phyloP scores from a whole-genome alignment of 2,888 invertebrate species.

The Epirrhoe tristata region DNA sequence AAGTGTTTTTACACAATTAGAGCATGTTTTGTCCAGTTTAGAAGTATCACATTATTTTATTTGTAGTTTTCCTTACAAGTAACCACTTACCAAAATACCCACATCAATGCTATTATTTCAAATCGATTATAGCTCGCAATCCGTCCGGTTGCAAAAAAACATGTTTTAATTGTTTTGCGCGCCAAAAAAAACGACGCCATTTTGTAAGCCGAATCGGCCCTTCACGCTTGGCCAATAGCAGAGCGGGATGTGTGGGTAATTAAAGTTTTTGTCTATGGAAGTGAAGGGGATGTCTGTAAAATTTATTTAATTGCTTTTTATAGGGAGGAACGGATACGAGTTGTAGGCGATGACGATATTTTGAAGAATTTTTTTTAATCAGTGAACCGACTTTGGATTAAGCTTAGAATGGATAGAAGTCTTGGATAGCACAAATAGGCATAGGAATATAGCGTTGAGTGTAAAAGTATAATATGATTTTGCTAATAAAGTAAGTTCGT shows the following conservation, averaged over 20 bases:
- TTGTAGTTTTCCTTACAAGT: not conserved
- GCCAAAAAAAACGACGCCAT: constrained; percentile 55
- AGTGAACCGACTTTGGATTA: too few relatives aligned
- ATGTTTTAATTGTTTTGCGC: constrained; percentile 58
- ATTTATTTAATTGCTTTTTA: not conserved
- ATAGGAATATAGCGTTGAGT: too few relatives aligned
- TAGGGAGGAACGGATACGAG: not conserved
- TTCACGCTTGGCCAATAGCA: constrained; percentile 61
- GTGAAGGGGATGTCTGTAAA: not conserved
- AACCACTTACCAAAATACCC: constrained; percentile 24
- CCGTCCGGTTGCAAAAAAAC: constrained; percentile 44
- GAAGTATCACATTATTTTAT: too few relatives aligned
- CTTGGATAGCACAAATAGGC: too few relatives aligned
- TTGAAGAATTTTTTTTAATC: too few relatives aligned
- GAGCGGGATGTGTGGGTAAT: constrained; percentile 43
- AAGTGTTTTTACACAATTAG: too few relatives aligned
- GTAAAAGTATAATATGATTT: too few relatives aligned
- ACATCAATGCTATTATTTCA: constrained; percentile 15
- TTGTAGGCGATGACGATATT: too few relatives aligned
- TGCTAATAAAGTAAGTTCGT: too few relatives aligned
- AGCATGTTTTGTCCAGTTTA: too few relatives aligned
- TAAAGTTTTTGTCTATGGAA: constrained; percentile 30
- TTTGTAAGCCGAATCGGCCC: constrained; percentile 56
- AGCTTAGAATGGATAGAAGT: too few relatives aligned
- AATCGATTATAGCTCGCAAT: constrained; percentile 40